Conservation (phyloP, 1,140 invertebrate species). For the Aphelinus atriplicis region DNA sequence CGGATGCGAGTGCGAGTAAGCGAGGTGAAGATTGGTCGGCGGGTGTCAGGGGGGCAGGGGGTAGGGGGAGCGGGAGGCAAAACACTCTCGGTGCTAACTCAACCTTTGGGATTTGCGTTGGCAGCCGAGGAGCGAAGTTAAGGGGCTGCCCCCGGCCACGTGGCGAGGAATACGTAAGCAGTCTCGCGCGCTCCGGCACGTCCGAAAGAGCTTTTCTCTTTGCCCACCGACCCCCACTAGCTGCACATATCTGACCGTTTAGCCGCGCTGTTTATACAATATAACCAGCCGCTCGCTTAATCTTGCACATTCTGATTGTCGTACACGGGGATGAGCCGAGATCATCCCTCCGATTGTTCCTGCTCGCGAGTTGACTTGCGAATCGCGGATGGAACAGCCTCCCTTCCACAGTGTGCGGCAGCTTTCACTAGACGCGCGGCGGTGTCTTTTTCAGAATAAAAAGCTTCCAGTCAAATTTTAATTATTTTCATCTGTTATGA, state of each 20-base stretch:
- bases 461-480: too few species aligned
- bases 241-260: not conserved
- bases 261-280: not conserved
- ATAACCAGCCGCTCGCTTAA: not conserved
- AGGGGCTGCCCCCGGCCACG: too few species aligned
- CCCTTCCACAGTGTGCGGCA: too few species aligned
- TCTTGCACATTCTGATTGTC: not conserved
- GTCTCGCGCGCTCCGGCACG: not conserved
- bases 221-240: not conserved
- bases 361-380: too few species aligned
- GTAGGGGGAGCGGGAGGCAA: constrained; percentile 1
- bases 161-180: constrained; percentile 30
- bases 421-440: too few species aligned
- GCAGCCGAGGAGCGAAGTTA: constrained; percentile 19
- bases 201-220: constrained; percentile 8
- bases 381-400: too few species aligned
- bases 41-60: not conserved
- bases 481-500: too few species aligned
- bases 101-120: constrained; percentile 34
- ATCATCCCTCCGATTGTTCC: too few species aligned
- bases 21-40: not conserved
- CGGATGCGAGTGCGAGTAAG: not conserved
- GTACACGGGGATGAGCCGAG: not conserved
- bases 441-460: too few species aligned
- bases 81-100: constrained; percentile 34